phyloP scores from a whole-genome alignment of 2,113 vertebrate genomes.

The Petrocephalus microphthalmus region DNA sequence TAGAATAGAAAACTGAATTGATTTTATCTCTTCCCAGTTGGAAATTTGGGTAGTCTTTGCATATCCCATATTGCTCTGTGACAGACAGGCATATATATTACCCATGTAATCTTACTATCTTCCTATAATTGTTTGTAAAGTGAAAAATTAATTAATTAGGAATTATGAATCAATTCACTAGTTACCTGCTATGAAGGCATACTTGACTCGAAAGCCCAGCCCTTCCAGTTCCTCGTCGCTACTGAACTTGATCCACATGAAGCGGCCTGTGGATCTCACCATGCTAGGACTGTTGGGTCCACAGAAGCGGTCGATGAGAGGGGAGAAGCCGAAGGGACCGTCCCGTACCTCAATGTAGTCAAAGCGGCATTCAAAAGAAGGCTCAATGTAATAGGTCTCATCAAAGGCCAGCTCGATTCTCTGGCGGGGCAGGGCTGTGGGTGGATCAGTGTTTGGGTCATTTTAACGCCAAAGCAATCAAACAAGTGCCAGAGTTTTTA shows the following conservation, averaged over 20 bases:
- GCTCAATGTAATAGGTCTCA: slow-evolving; percentile 91
- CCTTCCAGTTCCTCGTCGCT: slow-evolving; percentile 97
- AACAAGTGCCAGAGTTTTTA: background rate
- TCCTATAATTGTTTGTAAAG: background rate
- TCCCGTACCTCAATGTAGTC: slow-evolving; percentile 95
- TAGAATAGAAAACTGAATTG: background rate
- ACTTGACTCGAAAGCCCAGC: slow-evolving; percentile 87
- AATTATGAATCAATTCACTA: background rate
- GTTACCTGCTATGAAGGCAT: slow-evolving; percentile 94
- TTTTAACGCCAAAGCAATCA: background rate
- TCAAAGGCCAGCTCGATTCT: slow-evolving; percentile 93
- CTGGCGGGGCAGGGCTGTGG: slow-evolving; percentile 83
- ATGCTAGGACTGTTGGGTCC: slow-evolving; percentile 81
- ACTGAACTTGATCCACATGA: slow-evolving; percentile 98
- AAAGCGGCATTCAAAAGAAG: slow-evolving; percentile 95
- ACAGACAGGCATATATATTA: background rate
- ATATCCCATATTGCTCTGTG: background rate
- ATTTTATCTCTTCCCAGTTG: background rate
- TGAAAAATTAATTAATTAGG: background rate
- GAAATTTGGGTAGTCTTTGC: background rate
- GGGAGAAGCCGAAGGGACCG: slow-evolving; percentile 94
- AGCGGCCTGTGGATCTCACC: slow-evolving; percentile 91
- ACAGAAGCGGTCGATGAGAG: slow-evolving; percentile 88
- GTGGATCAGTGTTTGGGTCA: background rate
- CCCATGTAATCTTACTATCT: background rate